A percentile compares a stretch with the other conserved stretches of the same genome.
phyloP scores from a whole-genome alignment of 1,140 invertebrate genomes.

The Diploscapter pachys region DNA sequence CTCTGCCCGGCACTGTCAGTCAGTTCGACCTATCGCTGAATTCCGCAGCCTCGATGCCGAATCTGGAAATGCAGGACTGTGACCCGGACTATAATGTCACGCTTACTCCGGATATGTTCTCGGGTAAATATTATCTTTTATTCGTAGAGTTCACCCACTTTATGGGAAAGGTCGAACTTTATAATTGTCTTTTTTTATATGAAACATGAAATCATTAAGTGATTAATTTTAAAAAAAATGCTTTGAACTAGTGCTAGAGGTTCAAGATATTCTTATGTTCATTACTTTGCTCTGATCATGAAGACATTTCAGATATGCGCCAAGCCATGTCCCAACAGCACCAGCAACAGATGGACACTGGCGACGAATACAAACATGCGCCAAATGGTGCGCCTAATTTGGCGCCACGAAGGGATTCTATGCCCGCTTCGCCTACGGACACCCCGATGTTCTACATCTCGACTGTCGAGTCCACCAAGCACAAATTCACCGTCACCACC shows the following conservation, averaged over 20 bases:
- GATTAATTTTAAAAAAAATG: neutral
- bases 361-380: slow-evolving; percentile 24
- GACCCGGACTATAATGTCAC: slow-evolving; percentile 58
- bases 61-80: slow-evolving; percentile 40
- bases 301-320: slow-evolving; percentile 39
- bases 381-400: slow-evolving; percentile 4
- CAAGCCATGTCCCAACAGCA: slow-evolving; percentile 44
- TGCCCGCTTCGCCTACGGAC: neutral
- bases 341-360: slow-evolving; percentile 33
- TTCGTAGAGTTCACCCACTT: neutral
- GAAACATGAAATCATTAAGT: neutral
- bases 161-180: neutral
- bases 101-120: slow-evolving; percentile 50
- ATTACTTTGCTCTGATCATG: neutral
- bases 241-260: neutral
- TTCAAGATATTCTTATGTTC: neutral
- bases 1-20: slow-evolving; percentile 20
- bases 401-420: slow-evolving; percentile 7
- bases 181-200: neutral
- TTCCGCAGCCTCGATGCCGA: slow-evolving; percentile 30
- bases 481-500: slow-evolving; percentile 35
- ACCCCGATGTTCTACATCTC: slow-evolving; percentile 31
- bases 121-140: slow-evolving; percentile 9
- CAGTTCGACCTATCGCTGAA: slow-evolving; percentile 29
- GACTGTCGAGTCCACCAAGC: slow-evolving; percentile 26